Conservation (phyloP, 2,113 vertebrate species). For the Gorsachius goisagi region DNA sequence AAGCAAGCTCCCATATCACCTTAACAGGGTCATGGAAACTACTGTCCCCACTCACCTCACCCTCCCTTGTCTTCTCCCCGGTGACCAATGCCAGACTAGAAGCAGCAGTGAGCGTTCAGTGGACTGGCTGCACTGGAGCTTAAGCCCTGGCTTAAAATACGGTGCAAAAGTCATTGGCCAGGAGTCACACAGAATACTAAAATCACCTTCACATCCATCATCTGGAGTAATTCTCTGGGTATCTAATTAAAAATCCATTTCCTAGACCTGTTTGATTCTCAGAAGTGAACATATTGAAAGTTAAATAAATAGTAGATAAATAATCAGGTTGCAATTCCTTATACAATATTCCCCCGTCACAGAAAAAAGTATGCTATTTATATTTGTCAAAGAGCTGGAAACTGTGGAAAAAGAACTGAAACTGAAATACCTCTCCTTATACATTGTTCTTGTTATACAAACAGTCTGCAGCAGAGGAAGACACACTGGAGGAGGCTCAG, state of each 20-base stretch:
- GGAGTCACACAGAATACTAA: neutral
- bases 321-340: neutral
- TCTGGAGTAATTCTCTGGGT: neutral
- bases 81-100: neutral
- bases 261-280: neutral
- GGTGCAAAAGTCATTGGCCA: neutral
- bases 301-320: constrained; percentile 10
- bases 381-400: neutral
- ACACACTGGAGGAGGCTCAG: neutral
- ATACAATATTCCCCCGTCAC: neutral
- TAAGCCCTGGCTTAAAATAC: neutral
- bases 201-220: neutral
- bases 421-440: neutral
- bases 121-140: neutral
- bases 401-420: neutral
- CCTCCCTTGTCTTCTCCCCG: neutral
- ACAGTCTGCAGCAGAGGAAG: neutral
- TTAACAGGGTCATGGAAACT: neutral
- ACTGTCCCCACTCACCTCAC: neutral
- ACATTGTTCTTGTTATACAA: neutral
- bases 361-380: neutral
- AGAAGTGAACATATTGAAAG: neutral
- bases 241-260: constrained; percentile 41
- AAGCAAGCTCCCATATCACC: neutral
- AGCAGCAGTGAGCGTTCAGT: neutral